Percentiles rank a stretch among this genome's conserved stretches.
These are phyloP conservation scores for Brachymystax lenok DNA, from an alignment of 2,797 vertebrate species.

Conservation along the genomic window DNA sequence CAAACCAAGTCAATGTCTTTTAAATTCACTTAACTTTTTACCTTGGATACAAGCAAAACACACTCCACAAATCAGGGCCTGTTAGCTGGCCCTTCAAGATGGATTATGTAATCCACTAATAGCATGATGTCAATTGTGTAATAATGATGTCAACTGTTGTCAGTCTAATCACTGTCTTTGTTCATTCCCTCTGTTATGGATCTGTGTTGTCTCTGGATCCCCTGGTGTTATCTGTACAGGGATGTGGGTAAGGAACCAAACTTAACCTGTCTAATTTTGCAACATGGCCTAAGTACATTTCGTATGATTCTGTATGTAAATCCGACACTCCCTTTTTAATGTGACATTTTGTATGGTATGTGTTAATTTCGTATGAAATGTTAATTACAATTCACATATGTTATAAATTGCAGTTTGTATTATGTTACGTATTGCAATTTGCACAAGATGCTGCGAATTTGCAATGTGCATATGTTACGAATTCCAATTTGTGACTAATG, in stretches of 20 bases:
- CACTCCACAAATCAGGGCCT: slow-evolving; percentile 32
- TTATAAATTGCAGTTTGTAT: no score
- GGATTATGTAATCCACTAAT: slow-evolving; percentile 2
- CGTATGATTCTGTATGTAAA: no score
- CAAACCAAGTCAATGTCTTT: not conserved
- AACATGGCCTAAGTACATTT: not conserved
- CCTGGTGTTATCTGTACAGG: slow-evolving; percentile 52
- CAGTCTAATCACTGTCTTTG: slow-evolving; percentile 60
- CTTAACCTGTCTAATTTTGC: not conserved
- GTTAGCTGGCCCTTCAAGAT: slow-evolving; percentile 27
- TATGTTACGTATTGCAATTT: no score
- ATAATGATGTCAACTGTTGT: slow-evolving; percentile 20
- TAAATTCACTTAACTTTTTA: not conserved
- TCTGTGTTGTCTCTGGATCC: slow-evolving; percentile 46
- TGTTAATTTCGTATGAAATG: no score
- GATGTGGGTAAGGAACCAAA: slow-evolving; percentile 71
- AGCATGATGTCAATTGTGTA: not conserved
- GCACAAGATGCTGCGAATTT: no score
- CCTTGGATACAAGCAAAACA: slow-evolving; percentile 12
- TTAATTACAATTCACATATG: no score
- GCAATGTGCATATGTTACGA: no score
- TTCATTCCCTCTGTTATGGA: slow-evolving; percentile 49
- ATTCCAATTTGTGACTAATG: no score
- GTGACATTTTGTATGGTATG: no score
- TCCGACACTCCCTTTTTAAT: no score